phyloP scores from a whole-genome alignment of 2,113 vertebrate species.

The Nannobrachium achirus region DNA sequence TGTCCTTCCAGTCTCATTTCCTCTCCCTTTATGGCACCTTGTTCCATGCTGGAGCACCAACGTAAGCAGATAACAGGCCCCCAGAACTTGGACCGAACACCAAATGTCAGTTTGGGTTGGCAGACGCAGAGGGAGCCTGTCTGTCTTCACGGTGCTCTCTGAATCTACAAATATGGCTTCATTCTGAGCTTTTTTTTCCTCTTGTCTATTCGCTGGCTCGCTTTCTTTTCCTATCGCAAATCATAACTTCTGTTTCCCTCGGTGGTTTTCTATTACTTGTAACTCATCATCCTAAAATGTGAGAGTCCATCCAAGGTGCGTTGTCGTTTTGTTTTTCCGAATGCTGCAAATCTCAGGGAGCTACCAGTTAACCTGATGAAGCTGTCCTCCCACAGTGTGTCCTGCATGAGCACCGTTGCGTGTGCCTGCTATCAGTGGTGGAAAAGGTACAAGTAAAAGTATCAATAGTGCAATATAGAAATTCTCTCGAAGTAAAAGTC shows the following conservation, averaged over 20 bases:
- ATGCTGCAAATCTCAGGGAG: background rate
- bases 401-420: too few relatives aligned
- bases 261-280: conserved; percentile 24
- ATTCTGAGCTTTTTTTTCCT: conserved; percentile 27
- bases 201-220: conserved; percentile 32
- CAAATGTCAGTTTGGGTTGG: conserved; percentile 41
- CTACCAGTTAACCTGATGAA: conserved; percentile 15
- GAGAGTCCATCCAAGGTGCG: conserved; percentile 13
- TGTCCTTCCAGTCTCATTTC: conserved; percentile 52
- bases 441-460: too few relatives aligned
- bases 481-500: too few relatives aligned
- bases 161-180: conserved; percentile 36
- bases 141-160: conserved; percentile 18
- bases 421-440: too few relatives aligned
- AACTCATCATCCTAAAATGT: conserved; percentile 5
- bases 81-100: conserved; percentile 30
- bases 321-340: conserved; percentile 8
- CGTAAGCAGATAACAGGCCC: conserved; percentile 27
- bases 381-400: conserved; percentile 25
- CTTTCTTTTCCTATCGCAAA: conserved; percentile 27
- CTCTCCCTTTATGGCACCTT: conserved; percentile 24
- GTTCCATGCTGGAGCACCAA: conserved; percentile 13
- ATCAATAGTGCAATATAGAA: too few relatives aligned
- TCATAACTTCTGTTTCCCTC: conserved; percentile 20
- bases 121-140: conserved; percentile 15